Base-by-base conservation (phyloP, 2,113 vertebrate species). In the Sinocyclocheilus maitianheensis region DNA sequence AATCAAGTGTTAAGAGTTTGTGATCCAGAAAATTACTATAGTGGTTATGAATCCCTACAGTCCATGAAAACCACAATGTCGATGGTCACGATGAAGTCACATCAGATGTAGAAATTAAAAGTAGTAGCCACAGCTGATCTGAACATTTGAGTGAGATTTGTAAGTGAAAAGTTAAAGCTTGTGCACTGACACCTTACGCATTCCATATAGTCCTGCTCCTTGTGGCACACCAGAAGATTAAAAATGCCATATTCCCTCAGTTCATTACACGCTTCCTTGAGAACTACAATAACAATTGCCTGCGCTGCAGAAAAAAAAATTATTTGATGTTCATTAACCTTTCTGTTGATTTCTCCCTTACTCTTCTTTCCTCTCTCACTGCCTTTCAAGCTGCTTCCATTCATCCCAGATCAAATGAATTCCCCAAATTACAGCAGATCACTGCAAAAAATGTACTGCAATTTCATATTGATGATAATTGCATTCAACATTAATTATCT, bases 261-360 rank as follows among this genome's bases (percentile, higher is more conserved):
- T 93, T 93, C 93, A 94, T 94, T 94, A 94, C 92, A 94, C 86
- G 92, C 91, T 95, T 92, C 90, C 91, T 84, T 92, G 92, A 88
- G 89, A 93, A 89, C 90, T 69, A 48, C 85, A 93, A 92, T 85
- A 93, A 92, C 91, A 93, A 92, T 89, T 90, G 91, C 77, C 89
- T 84, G 83, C 65, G 67, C 87, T 51, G 82, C 51, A 85, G 76
- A 87, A 86, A 86, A 62, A 87, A 91, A 86, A 84, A 62, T 85
- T 89, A 80, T 58, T 93, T 94, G 91, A 95, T 93, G 94, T 95
- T 94, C 91, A 95, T 95, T 94, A 93, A 93, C 87, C 90, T 91
- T 92, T 85, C 18, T 62, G 77, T 84, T 81, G 83, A 90, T 89
- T 90, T 90, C 86, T 75, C 69, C 71, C 71, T 79, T 74, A 89